Percentiles rank a stretch among this genome's conserved stretches.
Evolutionary conservation across 2,113 vertebrate genomes (phyloP).

Genomic region (Meriones unguiculatus): DNA sequence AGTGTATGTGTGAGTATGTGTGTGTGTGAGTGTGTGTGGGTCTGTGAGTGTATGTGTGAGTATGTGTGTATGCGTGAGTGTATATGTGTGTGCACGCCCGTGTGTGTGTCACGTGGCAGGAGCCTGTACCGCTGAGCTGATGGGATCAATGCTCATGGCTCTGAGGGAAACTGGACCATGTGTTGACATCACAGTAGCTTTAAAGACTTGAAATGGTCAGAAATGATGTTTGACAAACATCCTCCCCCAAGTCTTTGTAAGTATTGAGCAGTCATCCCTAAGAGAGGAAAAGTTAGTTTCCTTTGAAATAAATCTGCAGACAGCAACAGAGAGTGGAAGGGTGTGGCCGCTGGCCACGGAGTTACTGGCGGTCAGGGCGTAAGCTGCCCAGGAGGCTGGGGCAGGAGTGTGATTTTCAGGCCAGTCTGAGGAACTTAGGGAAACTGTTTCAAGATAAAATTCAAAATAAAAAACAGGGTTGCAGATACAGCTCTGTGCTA

Average conservation of each 20-base stretch:
- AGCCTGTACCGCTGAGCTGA: neutral
- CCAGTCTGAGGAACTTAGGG: too few relatives aligned
- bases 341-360: neutral
- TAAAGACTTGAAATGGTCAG: neutral
- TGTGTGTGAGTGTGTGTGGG: too few relatives aligned
- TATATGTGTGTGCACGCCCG: rapidly evolving
- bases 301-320: neutral
- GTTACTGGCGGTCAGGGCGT: neutral
- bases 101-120: neutral
- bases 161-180: too few relatives aligned
- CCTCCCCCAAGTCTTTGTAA: neutral
- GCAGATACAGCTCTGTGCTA: neutral
- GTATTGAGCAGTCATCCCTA: neutral
- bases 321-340: neutral
- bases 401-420: neutral
- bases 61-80: neutral
- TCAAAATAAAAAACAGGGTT: neutral
- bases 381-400: neutral
- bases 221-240: neutral
- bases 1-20: too few relatives aligned
- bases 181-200: neutral
- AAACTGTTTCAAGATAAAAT: neutral
- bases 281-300: neutral
- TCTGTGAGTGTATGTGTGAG: neutral
- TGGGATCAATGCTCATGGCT: neutral